Evolutionary conservation across 2,888 invertebrate genomes (phyloP).

Genomic region (Ariolimax columbianus): DNA sequence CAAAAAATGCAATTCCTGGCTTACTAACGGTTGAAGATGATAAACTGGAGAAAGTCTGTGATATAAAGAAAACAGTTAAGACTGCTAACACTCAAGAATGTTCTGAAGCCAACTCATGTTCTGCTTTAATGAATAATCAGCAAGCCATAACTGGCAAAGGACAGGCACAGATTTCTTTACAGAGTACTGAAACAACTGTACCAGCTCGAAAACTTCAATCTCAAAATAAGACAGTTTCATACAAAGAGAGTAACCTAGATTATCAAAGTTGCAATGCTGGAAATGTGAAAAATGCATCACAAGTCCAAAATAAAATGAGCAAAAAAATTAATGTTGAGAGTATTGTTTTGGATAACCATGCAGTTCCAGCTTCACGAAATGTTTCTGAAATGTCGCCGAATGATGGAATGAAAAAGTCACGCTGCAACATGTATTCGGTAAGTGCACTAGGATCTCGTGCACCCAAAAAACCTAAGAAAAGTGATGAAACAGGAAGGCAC

Average conservation of each 20-base stretch:
- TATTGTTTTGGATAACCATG: background rate
- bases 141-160: background rate
- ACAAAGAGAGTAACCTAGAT: slow-evolving; percentile 24
- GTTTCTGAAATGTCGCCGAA: slow-evolving; percentile 1
- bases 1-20: too few species aligned
- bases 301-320: background rate
- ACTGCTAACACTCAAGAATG: background rate
- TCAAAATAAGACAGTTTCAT: slow-evolving; percentile 23
- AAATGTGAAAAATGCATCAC: background rate
- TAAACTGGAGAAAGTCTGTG: background rate
- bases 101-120: background rate
- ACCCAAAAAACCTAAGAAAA: slow-evolving; percentile 30
- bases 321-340: background rate
- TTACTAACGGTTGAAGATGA: background rate
- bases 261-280: background rate
- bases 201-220: slow-evolving; percentile 5
- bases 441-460: slow-evolving; percentile 14
- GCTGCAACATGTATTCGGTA: background rate
- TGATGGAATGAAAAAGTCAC: slow-evolving; percentile 19
- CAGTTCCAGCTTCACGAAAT: background rate
- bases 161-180: background rate
- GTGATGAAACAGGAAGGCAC: background rate
- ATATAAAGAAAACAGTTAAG: background rate
- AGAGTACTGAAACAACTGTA: background rate
- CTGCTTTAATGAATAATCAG: background rate